Evolutionary conservation across 1,140 invertebrate genomes (phyloP).

Genomic region (Galendromus occidentalis): DNA sequence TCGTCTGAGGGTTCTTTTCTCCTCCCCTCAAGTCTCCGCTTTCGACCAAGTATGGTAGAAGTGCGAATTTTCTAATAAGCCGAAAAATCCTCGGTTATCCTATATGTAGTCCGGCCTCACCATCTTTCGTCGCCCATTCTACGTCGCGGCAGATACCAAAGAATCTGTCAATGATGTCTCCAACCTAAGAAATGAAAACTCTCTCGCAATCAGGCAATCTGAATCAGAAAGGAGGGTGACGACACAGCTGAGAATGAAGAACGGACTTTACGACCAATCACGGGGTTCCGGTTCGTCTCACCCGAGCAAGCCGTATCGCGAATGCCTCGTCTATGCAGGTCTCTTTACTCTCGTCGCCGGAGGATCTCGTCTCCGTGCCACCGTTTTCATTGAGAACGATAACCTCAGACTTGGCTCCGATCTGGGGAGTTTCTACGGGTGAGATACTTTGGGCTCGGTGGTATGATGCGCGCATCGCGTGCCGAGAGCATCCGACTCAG

Average conservation of each 20-base stretch:
- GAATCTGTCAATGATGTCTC: background rate
- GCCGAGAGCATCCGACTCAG: too few species aligned
- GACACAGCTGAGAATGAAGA: too few species aligned
- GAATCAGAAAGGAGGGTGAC: too few species aligned
- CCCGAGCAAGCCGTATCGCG: background rate
- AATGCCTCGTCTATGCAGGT: too few species aligned
- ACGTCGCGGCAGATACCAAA: background rate
- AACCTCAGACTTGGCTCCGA: background rate
- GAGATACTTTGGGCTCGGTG: too few species aligned
- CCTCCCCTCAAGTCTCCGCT: too few species aligned
- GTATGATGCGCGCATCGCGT: too few species aligned
- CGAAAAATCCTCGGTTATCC: too few species aligned
- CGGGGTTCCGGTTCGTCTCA: background rate
- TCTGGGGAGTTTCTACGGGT: background rate
- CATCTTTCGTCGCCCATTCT: background rate
- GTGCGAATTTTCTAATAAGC: too few species aligned
- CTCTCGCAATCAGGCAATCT: background rate
- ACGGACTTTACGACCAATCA: too few species aligned
- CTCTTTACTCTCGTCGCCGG: background rate
- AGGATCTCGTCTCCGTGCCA: background rate
- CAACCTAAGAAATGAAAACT: background rate
- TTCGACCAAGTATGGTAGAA: too few species aligned
- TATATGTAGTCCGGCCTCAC: background rate
- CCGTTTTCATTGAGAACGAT: background rate
- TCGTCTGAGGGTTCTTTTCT: too few species aligned